Evolutionary conservation across 2,113 vertebrate genomes (phyloP).

Genomic region (Turnix velox): DNA sequence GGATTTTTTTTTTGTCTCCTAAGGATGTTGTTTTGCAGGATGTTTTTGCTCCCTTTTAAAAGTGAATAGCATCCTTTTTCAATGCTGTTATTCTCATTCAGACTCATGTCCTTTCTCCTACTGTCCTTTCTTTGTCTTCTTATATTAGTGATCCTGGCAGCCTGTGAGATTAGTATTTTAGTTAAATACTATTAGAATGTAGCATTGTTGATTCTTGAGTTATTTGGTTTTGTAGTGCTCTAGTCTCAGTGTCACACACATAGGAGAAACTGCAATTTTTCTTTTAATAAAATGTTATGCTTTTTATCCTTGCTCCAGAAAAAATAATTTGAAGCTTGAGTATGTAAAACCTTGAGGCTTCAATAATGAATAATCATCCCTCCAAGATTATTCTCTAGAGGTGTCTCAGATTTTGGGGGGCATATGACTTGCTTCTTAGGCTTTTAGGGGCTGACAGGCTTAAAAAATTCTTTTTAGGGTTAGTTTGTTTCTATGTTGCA

Average conservation of each 20-base stretch:
- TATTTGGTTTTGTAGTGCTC: neutral
- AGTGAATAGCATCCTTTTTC: neutral
- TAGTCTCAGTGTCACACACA: neutral
- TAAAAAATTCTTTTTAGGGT: neutral
- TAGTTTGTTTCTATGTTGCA: no score
- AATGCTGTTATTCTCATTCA: neutral
- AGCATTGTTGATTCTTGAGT: neutral
- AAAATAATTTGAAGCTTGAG: neutral
- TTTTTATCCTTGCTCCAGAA: neutral
- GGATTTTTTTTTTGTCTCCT: neutral
- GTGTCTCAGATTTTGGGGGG: neutral
- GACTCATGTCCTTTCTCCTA: neutral
- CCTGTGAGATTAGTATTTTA: neutral
- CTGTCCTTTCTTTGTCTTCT: neutral
- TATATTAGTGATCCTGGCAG: neutral
- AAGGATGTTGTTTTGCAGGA: neutral
- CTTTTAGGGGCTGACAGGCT: rapidly evolving
- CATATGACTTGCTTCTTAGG: neutral
- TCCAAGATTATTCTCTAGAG: neutral
- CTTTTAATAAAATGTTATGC: neutral
- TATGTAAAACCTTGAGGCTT: neutral
- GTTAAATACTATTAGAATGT: neutral
- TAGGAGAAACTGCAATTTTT: neutral
- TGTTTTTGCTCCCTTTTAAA: neutral
- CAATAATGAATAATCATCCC: neutral